These are phyloP conservation scores for Rhynchonycteris naso DNA, from an alignment of 2,797 vertebrate genomes.

Conservation along the genomic window DNA sequence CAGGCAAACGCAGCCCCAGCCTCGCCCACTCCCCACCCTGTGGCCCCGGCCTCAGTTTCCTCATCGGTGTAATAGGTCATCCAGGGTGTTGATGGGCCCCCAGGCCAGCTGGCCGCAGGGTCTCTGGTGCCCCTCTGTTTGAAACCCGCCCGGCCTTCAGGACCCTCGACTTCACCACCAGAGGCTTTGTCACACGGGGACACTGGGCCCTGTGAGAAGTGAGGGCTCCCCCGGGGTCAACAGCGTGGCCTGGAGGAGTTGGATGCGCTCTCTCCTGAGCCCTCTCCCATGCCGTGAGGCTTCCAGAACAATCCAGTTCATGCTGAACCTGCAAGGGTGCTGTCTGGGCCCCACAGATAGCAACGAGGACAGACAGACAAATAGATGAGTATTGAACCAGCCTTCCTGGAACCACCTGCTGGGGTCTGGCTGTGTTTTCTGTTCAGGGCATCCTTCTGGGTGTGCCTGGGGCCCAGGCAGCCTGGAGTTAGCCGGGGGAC, in stretches of 20 bases:
- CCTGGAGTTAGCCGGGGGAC: background rate
- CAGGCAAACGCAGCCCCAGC: background rate
- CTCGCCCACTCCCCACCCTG: accelerated
- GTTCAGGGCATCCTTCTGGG: background rate
- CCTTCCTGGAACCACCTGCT: accelerated
- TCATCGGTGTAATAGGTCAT: background rate
- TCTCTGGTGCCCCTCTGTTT: accelerated
- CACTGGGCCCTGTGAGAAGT: background rate
- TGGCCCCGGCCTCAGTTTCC: background rate
- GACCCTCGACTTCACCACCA: background rate
- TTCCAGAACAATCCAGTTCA: background rate
- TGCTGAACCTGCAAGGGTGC: background rate
- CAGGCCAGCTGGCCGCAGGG: accelerated
- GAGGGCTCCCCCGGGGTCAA: background rate
- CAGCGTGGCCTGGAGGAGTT: accelerated
- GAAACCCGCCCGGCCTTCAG: background rate
- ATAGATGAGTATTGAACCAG: background rate
- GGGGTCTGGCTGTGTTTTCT: background rate
- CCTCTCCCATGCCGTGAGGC: background rate
- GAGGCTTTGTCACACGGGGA: accelerated
- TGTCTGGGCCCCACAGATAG: background rate
- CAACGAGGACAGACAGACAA: background rate
- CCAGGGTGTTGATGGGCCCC: background rate
- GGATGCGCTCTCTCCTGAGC: background rate
- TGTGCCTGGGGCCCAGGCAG: accelerated